Base-by-base conservation (phyloP, 2,797 vertebrate species). In the Sorex maritimensis region DNA sequence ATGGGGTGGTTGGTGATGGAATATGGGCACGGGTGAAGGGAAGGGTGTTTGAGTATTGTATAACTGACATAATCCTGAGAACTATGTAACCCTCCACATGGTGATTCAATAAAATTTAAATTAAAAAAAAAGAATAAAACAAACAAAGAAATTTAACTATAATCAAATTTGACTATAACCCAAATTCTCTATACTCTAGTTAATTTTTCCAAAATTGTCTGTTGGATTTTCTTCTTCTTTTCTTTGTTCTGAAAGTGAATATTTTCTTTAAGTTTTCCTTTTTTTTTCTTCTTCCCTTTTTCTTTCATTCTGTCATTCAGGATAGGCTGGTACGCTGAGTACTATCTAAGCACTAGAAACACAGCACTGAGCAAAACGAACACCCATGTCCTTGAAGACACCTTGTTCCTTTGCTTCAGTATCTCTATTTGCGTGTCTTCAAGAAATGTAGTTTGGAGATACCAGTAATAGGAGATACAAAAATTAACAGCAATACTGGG, bases 111-210 rank as follows among this genome's bases (percentile, higher is more conserved):
- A n/a, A n/a, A n/a, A n/a, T n/a, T n/a, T n/a, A n/a, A n/a, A n/a
- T n/a, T n/a, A n/a, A n/a, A n/a, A n/a, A 41, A 41, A 41, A 41
- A 2, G 41, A 44, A 44, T 44, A 7, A 44, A 44, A 44, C 2
- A 85, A 38, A 7, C 49, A 77, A 71, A 71, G 63, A 24, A 58
- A 41, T 2, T 65, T 88, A 72, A 46, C 52, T 74, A n/a, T 5
- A 86, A 1, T 38, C 17, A 90, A 81, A 92, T 86, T 74, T 55
- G 28, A 69, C 19, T 84, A 83, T 67, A 88, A 92, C 55, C 34
- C 93, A 92, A 84, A 90, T 67, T 94, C 68, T 82, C 68, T 46
- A 5, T 81, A 41, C 41, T 81, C 74, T 58, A 91, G 81, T 82
- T 26, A 10, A 49, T 88, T 68, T 78, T 86, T 61, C 34, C 90